Evolutionary conservation across 2,888 invertebrate genomes (phyloP).

Genomic region (Mellilla xanthometata): DNA sequence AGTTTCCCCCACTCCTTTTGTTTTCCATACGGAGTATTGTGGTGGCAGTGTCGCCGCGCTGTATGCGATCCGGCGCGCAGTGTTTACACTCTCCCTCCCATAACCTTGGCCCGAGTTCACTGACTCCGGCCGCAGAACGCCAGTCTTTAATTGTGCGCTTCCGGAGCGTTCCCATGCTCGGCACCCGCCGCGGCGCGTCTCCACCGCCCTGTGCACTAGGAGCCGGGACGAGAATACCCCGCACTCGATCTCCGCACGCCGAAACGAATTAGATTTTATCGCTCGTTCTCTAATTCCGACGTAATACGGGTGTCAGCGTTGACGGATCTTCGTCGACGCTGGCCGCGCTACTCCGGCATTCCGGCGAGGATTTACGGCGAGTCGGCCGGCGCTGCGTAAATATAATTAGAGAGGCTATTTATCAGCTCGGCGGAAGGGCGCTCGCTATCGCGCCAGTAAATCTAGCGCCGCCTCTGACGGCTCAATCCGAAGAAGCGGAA

Average conservation of each 20-base stretch:
- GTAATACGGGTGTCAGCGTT: conserved; percentile 56
- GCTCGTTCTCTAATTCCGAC: conserved; percentile 54
- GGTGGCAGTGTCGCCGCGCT: conserved; percentile 48
- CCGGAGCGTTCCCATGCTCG: conserved; percentile 65
- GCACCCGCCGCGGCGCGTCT: conserved; percentile 58
- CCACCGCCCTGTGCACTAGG: conserved; percentile 53
- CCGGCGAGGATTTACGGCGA: conserved; percentile 69
- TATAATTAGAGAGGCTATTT: conserved; percentile 81
- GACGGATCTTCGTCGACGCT: conserved; percentile 61
- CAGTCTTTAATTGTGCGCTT: conserved; percentile 62
- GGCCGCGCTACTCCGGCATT: conserved; percentile 70
- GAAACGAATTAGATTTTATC: conserved; percentile 53
- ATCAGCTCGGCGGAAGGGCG: conserved; percentile 77
- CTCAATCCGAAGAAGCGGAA: conserved; percentile 72
- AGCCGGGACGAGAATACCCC: conserved; percentile 33
- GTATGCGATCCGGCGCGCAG: conserved; percentile 69
- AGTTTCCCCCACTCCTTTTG: too few relatives aligned
- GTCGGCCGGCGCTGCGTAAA: conserved; percentile 76
- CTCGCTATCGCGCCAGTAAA: conserved; percentile 72
- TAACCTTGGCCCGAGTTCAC: conserved; percentile 71
- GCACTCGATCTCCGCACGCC: conserved; percentile 40
- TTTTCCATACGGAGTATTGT: too few relatives aligned
- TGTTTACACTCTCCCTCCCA: conserved; percentile 62
- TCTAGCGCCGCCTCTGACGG: conserved; percentile 66
- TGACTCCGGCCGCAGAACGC: conserved; percentile 56